These are phyloP conservation scores for Lophotis ruficrista DNA, from an alignment of 2,113 vertebrate genomes.

Conservation along the genomic window DNA sequence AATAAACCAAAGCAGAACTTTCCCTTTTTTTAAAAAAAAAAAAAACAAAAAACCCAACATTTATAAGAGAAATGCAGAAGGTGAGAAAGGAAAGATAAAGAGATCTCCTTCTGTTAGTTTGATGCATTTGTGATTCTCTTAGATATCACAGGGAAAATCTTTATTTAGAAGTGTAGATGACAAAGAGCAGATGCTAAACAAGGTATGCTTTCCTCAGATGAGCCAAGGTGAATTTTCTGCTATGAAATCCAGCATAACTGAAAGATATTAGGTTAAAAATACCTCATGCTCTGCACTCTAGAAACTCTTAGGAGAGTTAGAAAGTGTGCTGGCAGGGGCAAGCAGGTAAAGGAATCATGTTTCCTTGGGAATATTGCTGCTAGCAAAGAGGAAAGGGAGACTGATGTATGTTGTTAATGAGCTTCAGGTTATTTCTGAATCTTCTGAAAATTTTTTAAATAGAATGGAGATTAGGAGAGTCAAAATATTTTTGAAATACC, in stretches of 20 bases:
- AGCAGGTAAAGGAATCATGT: background rate
- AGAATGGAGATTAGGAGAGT: background rate
- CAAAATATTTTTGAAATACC: background rate
- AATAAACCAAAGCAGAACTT: conserved; percentile 6
- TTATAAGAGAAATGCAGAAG: conserved; percentile 1
- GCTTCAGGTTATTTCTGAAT: conserved; percentile 41
- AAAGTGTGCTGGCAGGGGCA: background rate
- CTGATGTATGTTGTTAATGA: conserved; percentile 30
- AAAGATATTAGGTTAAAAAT: background rate
- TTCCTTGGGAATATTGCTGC: background rate
- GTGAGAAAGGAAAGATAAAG: background rate
- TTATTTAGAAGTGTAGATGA: conserved; percentile 7
- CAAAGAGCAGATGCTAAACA: conserved; percentile 13
- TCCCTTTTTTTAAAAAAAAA: background rate
- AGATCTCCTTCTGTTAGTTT: conserved; percentile 23
- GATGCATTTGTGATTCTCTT: conserved; percentile 19
- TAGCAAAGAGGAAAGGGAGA: background rate
- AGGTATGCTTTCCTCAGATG: background rate
- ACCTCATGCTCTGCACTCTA: background rate
- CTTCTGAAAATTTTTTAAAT: conserved; percentile 38
- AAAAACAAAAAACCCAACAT: too few species aligned
- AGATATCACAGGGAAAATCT: conserved; percentile 20
- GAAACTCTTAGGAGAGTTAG: background rate
- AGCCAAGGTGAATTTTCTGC: conserved; percentile 7
- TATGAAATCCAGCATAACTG: background rate